Percentiles rank a stretch among this genome's conserved stretches.
Evolutionary conservation across 2,113 vertebrate species (phyloP).

Genomic region (Cairina moschata): DNA sequence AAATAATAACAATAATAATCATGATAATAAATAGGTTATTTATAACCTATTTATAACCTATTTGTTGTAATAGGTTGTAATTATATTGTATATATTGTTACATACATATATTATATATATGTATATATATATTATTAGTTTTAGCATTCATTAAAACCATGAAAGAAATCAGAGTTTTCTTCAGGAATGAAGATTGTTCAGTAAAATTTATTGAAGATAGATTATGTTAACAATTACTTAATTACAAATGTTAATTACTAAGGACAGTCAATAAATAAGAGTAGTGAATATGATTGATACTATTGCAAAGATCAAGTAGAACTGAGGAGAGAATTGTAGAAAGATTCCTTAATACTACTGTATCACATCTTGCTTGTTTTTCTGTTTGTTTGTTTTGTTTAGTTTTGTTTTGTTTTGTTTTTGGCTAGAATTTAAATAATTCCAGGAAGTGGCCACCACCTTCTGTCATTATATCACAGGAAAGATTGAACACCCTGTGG

Average conservation of each 20-base stretch:
- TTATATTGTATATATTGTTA: no score
- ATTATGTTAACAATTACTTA: background rate
- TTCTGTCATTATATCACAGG: background rate
- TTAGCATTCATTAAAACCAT: background rate
- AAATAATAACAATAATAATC: background rate
- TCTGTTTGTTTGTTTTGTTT: background rate
- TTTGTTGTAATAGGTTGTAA: no score
- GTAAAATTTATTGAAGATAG: background rate
- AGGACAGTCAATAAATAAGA: background rate
- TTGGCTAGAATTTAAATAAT: background rate
- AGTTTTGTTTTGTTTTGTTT: background rate
- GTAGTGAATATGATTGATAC: background rate
- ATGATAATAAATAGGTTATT: no score
- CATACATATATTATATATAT: no score
- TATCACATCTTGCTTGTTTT: background rate
- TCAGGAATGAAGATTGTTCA: background rate
- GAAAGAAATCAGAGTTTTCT: background rate
- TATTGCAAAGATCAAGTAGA: background rate
- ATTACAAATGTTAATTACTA: background rate
- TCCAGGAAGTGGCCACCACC: fast-evolving
- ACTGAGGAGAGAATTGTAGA: background rate
- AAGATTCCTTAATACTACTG: background rate
- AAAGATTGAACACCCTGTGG: background rate
- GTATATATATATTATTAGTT: background rate
- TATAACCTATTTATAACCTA: no score